Evolutionary conservation across 2,888 invertebrate genomes (phyloP), one percentile per base, ranked within the genome.

Genomic region (Thelaira solivaga): DNA sequence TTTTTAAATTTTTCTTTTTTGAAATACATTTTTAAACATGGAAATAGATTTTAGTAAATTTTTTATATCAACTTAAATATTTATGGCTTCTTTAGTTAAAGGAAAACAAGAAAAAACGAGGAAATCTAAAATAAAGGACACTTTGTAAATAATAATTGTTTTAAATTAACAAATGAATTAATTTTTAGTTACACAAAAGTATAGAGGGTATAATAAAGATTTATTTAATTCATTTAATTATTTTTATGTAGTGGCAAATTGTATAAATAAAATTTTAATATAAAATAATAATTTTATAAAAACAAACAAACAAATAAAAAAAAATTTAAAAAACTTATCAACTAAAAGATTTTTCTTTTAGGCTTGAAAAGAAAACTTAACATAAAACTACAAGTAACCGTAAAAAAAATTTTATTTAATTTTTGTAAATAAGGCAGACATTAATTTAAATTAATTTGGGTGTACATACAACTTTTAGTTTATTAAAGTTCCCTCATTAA

Each of bases 191-290:
- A 16, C 29, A 8, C 5, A n/a, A 31, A 16, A 18, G n/a, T 34
- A 34, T 26, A 26, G n/a, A n/a, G n/a, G n/a, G 4, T 26, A 5
- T 57, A 64, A 39, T n/a, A 20, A 51, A 51, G n/a, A 26, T 39
- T 26, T 8, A 57, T 36, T 59, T 41, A 29, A 31, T 29, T 34
- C 18, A 1, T 10, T 55, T 26, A n/a, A n/a, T n/a, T n/a, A n/a
- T n/a, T n/a, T n/a, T n/a, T n/a, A n/a, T 47, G 34, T 57, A 18
- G 10, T 43, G 10, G 6, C 39, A 4, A 43, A 31, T 45, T 51
- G 22, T 36, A 59, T 47, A 69, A 55, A 64, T 64, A 51, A 59
- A 71, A 69, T 64, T 65, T 65, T 75, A 71, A 69, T 62, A 69
- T 65, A 76, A 69, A 79, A 75, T 65, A 64, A 74, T 68, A 47